Evolutionary conservation across 1,140 invertebrate species (phyloP), one percentile per base, ranked within the genome.

Genomic region (Parasteatoda tepidariorum): DNA sequence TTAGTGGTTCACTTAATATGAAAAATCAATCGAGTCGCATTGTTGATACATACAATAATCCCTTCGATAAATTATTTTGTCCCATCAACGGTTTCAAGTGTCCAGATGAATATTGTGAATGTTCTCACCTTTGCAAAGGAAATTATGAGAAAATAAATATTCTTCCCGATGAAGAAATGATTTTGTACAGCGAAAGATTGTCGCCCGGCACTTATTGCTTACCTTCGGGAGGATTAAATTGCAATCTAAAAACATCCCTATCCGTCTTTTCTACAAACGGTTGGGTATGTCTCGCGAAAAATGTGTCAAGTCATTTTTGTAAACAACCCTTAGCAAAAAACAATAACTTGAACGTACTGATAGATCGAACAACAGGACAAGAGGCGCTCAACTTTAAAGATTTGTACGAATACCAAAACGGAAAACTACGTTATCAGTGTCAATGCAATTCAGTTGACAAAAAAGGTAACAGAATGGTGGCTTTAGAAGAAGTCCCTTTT

Each of bases 1-100:
- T n/a, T n/a, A n/a, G n/a, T n/a, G n/a, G n/a, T n/a, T n/a, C n/a
- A n/a, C n/a, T n/a, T n/a, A n/a, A 66, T 33, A 66, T n/a, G 9
- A 28, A 15, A n/a, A 13, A 31, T 54, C 55, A 13, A 9, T 30
- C 0, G 5, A 6, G n/a, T 30, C 2, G 5, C 30, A 2, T 55
- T 54, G 26, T 18, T 26, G 3, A 4, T 4, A 9, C 5, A 3
- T 71, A n/a, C n/a, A n/a, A 28, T 30, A 28, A 55, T 30, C 4
- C 24, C 26, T 54, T 30, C n/a, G 67, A 71, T 30, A 54, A 30
- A 55, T 9, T 71, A 71, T 71, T 71, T 26, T 71, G 67, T 71
- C 26, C 67, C 9, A 54, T 71, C 31, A 71, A 71, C 55, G 67
- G 67, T 38, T 71, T 71, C 18, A 71, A 71, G 55, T 71, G 67